These are phyloP conservation scores for Spodoptera litura DNA, from an alignment of 1,140 invertebrate genomes.

Conservation along the genomic window DNA sequence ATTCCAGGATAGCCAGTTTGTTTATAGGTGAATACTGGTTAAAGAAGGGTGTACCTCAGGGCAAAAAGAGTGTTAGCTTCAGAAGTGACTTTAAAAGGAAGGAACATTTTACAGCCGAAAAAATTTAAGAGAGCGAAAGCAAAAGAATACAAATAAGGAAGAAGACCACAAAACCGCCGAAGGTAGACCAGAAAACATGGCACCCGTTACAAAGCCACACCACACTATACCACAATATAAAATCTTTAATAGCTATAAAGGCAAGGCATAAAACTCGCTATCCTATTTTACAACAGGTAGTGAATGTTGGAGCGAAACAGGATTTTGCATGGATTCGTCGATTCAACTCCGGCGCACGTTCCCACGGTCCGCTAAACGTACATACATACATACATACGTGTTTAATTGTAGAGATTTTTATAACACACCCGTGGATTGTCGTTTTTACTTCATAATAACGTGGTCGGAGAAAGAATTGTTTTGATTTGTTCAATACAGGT, in stretches of 20 bases:
- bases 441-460: not conserved
- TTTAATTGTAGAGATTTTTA: conserved; percentile 44
- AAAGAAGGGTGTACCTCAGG: too few relatives aligned
- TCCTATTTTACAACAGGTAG: conserved; percentile 43
- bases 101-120: too few relatives aligned
- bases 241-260: conserved; percentile 34
- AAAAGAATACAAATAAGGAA: too few relatives aligned
- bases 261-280: conserved; percentile 28
- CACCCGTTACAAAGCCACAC: not conserved
- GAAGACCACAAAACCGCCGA: too few relatives aligned
- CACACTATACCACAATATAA: conserved; percentile 8
- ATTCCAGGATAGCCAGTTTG: too few relatives aligned
- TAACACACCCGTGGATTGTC: conserved; percentile 23
- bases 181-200: not conserved
- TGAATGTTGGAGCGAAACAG: conserved; percentile 48
- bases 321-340: conserved; percentile 51
- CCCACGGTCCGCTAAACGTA: conserved; percentile 54
- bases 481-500: conserved; percentile 14
- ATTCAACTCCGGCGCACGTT: conserved; percentile 46
- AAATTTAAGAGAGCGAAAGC: too few relatives aligned
- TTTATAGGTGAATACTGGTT: too few relatives aligned
- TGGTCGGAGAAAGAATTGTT: not conserved
- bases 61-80: too few relatives aligned
- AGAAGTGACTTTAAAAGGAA: too few relatives aligned
- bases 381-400: conserved; percentile 26